Conservation (phyloP, 2,888 invertebrate species). For the Mylabris sibirica region DNA sequence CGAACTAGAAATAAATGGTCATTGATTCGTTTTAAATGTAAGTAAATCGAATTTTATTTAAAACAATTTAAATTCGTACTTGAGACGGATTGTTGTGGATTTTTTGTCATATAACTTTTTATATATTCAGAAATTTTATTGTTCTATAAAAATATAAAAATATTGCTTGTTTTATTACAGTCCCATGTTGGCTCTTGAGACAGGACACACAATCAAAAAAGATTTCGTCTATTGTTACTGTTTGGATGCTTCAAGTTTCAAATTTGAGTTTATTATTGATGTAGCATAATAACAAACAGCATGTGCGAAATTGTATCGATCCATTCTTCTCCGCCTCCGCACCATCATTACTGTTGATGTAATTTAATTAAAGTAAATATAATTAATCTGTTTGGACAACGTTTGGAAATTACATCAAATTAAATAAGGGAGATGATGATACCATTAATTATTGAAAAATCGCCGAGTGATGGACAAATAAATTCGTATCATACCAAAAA, state of each 20-base stretch:
- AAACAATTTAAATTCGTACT: not conserved
- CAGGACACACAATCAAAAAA: too few relatives aligned
- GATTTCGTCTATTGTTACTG: too few relatives aligned
- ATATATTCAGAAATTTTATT: not conserved
- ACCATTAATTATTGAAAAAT: conserved; percentile 30
- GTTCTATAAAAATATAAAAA: not conserved
- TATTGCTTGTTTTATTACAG: not conserved
- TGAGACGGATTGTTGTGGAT: not conserved
- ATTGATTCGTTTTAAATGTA: not conserved
- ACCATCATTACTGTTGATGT: conserved; percentile 8
- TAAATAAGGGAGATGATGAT: not conserved
- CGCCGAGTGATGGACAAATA: conserved; percentile 20
- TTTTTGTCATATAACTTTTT: not conserved
- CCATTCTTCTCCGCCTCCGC: not conserved
- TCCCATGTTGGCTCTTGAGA: not conserved
- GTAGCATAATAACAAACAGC: not conserved
- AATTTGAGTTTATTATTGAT: not conserved
- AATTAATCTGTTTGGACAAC: conserved; percentile 20
- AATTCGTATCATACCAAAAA: conserved; percentile 20
- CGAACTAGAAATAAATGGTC: not conserved
- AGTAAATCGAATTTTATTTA: not conserved
- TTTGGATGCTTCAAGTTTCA: too few relatives aligned
- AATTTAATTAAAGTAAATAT: conserved; percentile 28
- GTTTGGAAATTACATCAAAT: conserved; percentile 18
- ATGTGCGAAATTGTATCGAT: not conserved